Conservation (phyloP, 2,113 vertebrate species). For the Australoheros scitulus region DNA sequence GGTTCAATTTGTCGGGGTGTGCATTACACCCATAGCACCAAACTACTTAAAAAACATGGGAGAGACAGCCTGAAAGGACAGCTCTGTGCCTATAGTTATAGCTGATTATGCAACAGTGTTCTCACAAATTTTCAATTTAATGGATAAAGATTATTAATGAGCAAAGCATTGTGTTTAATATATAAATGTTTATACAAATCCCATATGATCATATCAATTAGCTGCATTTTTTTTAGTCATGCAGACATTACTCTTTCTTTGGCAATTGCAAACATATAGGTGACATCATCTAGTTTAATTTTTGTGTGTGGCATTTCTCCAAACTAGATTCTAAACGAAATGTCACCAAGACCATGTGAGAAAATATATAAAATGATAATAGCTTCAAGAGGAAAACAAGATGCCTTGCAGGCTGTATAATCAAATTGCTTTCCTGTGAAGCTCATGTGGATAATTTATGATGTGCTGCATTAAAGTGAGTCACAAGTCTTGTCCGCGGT, state of each 20-base stretch:
- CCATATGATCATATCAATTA: no score
- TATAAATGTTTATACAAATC: fast-evolving
- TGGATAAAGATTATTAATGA: background rate
- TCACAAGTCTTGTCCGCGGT: background rate
- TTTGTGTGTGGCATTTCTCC: background rate
- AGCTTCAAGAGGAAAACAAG: background rate
- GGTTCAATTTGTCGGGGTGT: conserved; percentile 60
- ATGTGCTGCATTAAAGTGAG: conserved; percentile 7
- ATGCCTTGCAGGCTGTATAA: background rate
- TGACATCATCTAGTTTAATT: background rate
- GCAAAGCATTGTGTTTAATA: background rate
- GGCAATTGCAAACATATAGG: background rate
- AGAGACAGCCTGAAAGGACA: background rate
- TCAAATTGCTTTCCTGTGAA: background rate
- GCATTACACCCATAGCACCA: conserved; percentile 17
- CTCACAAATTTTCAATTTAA: background rate
- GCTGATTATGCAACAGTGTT: background rate
- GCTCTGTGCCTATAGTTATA: background rate
- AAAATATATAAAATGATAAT: background rate
- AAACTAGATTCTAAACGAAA: fast-evolving
- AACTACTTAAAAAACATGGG: background rate
- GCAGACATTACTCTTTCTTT: background rate
- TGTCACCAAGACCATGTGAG: background rate
- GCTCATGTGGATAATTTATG: conserved; percentile 13
- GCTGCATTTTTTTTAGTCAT: no score